Percentiles rank a stretch among this genome's conserved stretches.
phyloP scores from a whole-genome alignment of 2,888 invertebrate species.

The Chalcosyrphus nemorum region DNA sequence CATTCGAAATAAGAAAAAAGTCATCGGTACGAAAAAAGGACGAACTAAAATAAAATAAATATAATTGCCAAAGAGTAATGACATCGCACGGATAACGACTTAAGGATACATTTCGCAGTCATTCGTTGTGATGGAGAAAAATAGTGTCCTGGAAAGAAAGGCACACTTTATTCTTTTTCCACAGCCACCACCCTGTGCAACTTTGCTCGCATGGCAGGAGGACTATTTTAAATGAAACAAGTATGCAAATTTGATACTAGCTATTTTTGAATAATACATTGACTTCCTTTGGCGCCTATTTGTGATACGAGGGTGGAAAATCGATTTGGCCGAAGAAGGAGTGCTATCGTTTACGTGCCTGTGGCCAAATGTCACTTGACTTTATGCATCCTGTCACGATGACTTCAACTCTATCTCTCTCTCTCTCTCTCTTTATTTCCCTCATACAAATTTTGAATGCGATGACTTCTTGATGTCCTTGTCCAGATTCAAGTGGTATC shows the following conservation, averaged over 20 bases:
- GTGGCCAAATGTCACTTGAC: constrained; percentile 9
- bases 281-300: background rate
- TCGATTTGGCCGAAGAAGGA: constrained; percentile 13
- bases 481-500: background rate
- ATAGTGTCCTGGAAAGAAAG: constrained; percentile 25
- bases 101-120: constrained; percentile 9
- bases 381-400: constrained; percentile 5
- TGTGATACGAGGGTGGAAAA: background rate
- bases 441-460: constrained; percentile 16
- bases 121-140: constrained; percentile 1
- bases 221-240: constrained; percentile 4
- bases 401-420: constrained; percentile 10
- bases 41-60: constrained; percentile 3
- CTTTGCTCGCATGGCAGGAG: too few relatives aligned
- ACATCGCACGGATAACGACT: constrained; percentile 26
- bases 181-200: background rate
- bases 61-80: constrained; percentile 31
- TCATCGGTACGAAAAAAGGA: background rate
- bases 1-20: background rate
- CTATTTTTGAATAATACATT: constrained; percentile 3
- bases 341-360: background rate
- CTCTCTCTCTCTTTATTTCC: constrained; percentile 15
- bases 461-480: constrained; percentile 8
- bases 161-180: constrained; percentile 20
- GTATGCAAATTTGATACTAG: constrained; percentile 30